These are phyloP conservation scores for Catagonus wagneri DNA, from an alignment of 2,113 vertebrate species.

Conservation along the genomic window DNA sequence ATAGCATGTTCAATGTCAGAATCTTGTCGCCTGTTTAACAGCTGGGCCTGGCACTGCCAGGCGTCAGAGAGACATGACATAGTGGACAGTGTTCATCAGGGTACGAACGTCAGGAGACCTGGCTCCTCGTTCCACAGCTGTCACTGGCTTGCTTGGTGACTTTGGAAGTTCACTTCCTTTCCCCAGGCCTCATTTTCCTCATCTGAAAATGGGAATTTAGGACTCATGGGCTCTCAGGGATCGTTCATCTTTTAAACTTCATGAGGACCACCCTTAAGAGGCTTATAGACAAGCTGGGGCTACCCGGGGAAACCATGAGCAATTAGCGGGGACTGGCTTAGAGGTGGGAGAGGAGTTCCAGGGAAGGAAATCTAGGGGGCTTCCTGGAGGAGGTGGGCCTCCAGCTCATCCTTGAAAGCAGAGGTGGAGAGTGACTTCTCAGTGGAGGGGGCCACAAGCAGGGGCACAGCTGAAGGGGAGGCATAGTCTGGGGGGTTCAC, in stretches of 20 bases:
- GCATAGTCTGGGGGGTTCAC: background rate
- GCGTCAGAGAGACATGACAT: background rate
- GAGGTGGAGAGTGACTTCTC: background rate
- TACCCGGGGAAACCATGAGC: background rate
- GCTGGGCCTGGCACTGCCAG: background rate
- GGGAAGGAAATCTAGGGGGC: background rate
- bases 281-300: background rate
- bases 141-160: background rate
- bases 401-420: background rate
- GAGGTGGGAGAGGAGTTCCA: background rate
- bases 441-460: background rate
- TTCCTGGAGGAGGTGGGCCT: background rate
- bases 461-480: background rate
- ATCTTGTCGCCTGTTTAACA: background rate
- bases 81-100: background rate
- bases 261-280: background rate
- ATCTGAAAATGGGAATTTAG: background rate
- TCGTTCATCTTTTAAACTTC: background rate
- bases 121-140: background rate
- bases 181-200: background rate
- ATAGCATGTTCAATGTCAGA: background rate
- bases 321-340: background rate
- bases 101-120: background rate
- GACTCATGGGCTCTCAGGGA: background rate
- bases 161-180: background rate